These are phyloP conservation scores for Gobio gobio DNA, from an alignment of 2,113 vertebrate genomes.

Conservation along the genomic window DNA sequence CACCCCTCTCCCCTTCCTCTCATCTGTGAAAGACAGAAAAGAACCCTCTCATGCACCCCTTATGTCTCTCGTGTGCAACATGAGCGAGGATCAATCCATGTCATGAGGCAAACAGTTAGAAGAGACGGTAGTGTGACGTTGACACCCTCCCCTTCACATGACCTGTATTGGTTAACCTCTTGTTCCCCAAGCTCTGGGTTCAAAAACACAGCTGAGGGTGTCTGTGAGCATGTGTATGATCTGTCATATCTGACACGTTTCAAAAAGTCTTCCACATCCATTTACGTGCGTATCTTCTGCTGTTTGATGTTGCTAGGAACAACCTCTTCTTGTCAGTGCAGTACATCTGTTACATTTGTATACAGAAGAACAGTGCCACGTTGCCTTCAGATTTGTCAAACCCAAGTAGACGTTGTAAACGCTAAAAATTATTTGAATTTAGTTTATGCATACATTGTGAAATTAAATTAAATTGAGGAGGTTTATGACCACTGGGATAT, in stretches of 20 bases:
- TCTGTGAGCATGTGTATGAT: not conserved
- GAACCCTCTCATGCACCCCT: not conserved
- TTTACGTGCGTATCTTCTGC: not conserved
- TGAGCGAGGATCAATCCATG: conserved; percentile 27
- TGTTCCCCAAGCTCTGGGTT: conserved; percentile 10
- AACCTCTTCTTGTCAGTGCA: not conserved
- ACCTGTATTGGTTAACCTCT: conserved; percentile 46
- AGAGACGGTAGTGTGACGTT: conserved; percentile 37
- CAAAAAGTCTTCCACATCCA: not conserved
- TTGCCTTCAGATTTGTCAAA: not conserved
- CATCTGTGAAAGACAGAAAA: conserved; percentile 26
- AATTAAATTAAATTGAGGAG: no score
- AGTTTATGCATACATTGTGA: no score
- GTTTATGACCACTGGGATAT: no score
- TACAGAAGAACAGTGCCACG: not conserved
- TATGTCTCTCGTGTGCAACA: conserved; percentile 1
- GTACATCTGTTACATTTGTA: not conserved
- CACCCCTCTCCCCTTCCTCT: not conserved
- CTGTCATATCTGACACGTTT: conserved; percentile 42
- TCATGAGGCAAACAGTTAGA: conserved; percentile 38
- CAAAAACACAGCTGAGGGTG: not conserved
- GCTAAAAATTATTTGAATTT: no score
- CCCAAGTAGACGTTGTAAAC: no score
- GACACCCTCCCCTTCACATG: conserved; percentile 40
- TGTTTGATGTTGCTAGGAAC: not conserved